Evolutionary conservation across 2,113 vertebrate species (phyloP).

Genomic region (Phrynosoma platyrhinos): DNA sequence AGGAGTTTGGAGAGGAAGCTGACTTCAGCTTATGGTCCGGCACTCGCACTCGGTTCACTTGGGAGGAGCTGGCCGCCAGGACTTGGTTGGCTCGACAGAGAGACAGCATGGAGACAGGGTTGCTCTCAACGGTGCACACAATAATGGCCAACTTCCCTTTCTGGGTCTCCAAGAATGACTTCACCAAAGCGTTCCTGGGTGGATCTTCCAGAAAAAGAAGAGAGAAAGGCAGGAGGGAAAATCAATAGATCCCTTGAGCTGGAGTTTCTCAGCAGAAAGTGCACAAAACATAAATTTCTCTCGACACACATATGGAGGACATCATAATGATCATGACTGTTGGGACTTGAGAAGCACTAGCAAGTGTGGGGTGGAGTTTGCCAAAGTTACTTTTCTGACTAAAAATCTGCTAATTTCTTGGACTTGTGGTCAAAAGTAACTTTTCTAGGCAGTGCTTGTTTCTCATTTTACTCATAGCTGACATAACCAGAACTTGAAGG

Average conservation of each 20-base stretch:
- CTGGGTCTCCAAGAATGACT: slow-evolving; percentile 68
- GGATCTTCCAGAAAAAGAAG: slow-evolving; percentile 59
- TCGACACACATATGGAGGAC: too few relatives aligned
- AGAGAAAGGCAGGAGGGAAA: neutral
- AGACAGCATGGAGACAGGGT: slow-evolving; percentile 57
- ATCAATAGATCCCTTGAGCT: neutral
- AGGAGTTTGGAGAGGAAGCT: slow-evolving; percentile 53
- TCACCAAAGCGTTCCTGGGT: slow-evolving; percentile 67
- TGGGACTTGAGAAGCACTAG: too few relatives aligned
- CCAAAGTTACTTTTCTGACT: too few relatives aligned
- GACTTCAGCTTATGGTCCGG: fast-evolving
- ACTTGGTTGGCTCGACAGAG: slow-evolving; percentile 53
- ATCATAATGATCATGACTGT: too few relatives aligned
- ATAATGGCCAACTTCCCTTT: slow-evolving; percentile 61
- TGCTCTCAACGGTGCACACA: slow-evolving; percentile 75
- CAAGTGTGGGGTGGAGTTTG: too few relatives aligned
- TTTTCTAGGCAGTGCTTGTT: too few relatives aligned
- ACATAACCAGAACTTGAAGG: too few relatives aligned
- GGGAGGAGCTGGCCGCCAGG: slow-evolving; percentile 33
- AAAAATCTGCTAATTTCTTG: too few relatives aligned
- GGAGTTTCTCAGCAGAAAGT: neutral
- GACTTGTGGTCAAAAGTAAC: too few relatives aligned
- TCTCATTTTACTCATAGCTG: too few relatives aligned
- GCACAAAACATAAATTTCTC: neutral
- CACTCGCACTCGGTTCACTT: fast-evolving